Evolutionary conservation across 1,140 invertebrate species (phyloP).

Genomic region (Atta texana): DNA sequence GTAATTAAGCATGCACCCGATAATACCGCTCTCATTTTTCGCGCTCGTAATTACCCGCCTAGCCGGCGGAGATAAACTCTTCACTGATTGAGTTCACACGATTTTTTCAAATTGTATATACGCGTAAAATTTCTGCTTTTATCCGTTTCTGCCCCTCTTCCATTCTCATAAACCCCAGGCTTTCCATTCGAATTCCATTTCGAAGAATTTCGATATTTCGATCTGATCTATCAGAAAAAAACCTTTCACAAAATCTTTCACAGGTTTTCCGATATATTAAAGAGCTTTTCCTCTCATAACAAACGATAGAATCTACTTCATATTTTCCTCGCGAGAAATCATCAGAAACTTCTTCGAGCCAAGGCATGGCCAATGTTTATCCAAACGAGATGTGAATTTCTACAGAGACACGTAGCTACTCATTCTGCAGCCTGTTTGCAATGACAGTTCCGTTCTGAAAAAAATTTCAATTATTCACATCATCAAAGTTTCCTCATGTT

Average conservation of each 20-base stretch:
- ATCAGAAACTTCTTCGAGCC: conserved; percentile 6
- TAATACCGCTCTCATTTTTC: conserved; percentile 46
- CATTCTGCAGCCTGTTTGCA: conserved; percentile 17
- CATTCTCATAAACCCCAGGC: neutral
- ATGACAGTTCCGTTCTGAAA: conserved; percentile 78
- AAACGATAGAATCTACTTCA: conserved; percentile 39
- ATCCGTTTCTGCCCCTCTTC: neutral
- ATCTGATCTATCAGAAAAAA: neutral
- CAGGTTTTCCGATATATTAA: conserved; percentile 58
- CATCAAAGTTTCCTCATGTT: conserved; percentile 72
- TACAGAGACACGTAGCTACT: neutral
- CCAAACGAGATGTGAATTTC: conserved; percentile 20
- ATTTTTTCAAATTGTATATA: neutral
- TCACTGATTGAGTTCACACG: conserved; percentile 23
- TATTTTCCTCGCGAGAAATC: conserved; percentile 10
- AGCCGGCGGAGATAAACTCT: conserved; percentile 12
- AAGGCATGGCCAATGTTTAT: conserved; percentile 6
- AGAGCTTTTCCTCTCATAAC: conserved; percentile 62
- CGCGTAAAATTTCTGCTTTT: neutral
- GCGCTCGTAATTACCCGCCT: conserved; percentile 31
- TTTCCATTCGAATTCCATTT: neutral
- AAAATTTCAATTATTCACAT: conserved; percentile 84
- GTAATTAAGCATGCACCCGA: conserved; percentile 46
- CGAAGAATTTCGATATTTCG: neutral
- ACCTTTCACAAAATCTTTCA: conserved; percentile 18